Percentiles rank a stretch among this genome's conserved stretches.
phyloP scores from a whole-genome alignment of 2,113 vertebrate species.

The Pelmatolapia mariae region DNA sequence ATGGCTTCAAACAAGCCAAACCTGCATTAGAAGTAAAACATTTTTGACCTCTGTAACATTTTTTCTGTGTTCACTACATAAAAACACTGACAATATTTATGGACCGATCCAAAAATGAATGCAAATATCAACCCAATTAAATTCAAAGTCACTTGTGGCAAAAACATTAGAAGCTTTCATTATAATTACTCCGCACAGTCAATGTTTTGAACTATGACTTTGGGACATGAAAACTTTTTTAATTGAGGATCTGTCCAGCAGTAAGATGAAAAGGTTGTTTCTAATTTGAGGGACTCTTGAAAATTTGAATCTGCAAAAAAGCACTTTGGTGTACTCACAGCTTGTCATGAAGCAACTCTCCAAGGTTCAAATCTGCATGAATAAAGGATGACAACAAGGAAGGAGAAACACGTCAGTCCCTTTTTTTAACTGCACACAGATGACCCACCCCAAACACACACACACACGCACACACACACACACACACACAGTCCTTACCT shows the following conservation, averaged over 20 bases:
- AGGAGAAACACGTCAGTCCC: background rate
- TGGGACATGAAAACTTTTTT: background rate
- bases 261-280: background rate
- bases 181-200: background rate
- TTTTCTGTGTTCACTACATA: background rate
- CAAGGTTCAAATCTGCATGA: slow-evolving; percentile 88
- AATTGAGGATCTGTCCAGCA: background rate
- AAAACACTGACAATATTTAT: background rate
- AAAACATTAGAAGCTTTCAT: background rate
- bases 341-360: slow-evolving; percentile 98
- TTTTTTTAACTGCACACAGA: background rate
- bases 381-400: slow-evolving; percentile 27
- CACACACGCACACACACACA: background rate
- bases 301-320: background rate
- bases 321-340: slow-evolving; percentile 80
- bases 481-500: slow-evolving; percentile 61
- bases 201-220: background rate
- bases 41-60: background rate
- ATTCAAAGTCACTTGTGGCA: background rate
- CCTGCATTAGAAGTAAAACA: slow-evolving; percentile 53
- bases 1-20: slow-evolving; percentile 99
- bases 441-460: too few relatives aligned
- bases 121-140: background rate
- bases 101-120: background rate
- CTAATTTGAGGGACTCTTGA: background rate